Evolutionary conservation across 37 sponge, comb jelly and placozoan genomes (phyloP).

Genomic region (Axinella damicornis): DNA sequence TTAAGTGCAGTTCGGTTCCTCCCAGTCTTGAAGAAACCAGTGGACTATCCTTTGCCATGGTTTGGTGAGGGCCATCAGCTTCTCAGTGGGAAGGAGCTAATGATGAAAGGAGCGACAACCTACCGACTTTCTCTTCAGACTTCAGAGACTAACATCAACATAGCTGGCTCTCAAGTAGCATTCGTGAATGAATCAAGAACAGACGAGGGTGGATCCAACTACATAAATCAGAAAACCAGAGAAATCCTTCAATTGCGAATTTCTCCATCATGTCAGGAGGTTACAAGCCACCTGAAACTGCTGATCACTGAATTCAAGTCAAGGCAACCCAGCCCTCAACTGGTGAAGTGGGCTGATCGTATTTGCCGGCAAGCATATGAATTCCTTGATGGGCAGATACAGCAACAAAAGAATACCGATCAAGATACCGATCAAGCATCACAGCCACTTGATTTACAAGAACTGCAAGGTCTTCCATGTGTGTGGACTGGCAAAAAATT

Average conservation of each 20-base stretch:
- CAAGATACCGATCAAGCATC: not conserved
- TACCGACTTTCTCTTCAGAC: not conserved
- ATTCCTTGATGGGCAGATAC: conserved; percentile 12
- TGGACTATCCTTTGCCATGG: conserved; percentile 30
- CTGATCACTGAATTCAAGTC: conserved; percentile 1
- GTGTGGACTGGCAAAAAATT: conserved; percentile 53
- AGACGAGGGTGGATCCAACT: conserved; percentile 15
- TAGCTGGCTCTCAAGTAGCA: conserved; percentile 45
- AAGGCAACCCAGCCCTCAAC: not conserved
- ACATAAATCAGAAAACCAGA: not conserved
- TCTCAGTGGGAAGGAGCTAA: conserved; percentile 24
- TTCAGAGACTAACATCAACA: not conserved
- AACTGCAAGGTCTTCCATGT: not conserved
- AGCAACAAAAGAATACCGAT: not conserved
- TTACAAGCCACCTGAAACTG: conserved; percentile 32
- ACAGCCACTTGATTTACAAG: not conserved
- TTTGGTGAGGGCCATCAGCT: conserved; percentile 35
- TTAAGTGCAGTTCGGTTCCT: conserved; percentile 40
- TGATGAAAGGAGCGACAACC: not conserved
- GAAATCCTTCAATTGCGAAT: conserved; percentile 1
- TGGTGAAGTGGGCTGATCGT: not conserved
- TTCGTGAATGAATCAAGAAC: not conserved
- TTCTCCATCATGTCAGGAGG: conserved; percentile 24
- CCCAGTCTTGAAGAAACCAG: conserved; percentile 47
- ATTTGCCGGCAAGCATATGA: conserved; percentile 16